Evolutionary conservation across 92 coral and sea anemone genomes (phyloP).

Genomic region (Ricordea florida): DNA sequence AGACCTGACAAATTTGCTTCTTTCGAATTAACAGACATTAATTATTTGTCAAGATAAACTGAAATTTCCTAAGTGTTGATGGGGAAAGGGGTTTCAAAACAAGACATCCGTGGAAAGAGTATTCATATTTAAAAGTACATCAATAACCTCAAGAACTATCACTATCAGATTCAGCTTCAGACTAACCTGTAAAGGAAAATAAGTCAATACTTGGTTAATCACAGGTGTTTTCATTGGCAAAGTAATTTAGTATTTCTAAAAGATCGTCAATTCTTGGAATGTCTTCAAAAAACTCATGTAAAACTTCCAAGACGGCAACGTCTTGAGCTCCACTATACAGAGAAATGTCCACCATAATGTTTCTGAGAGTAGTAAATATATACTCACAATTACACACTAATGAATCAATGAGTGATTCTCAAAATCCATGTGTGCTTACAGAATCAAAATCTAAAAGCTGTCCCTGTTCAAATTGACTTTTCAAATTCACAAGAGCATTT

Average conservation of each 20-base stretch:
- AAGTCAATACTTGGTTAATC: background rate
- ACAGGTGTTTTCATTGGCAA: background rate
- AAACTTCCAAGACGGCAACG: background rate
- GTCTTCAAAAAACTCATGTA: background rate
- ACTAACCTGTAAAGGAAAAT: background rate
- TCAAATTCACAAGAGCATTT: conserved; percentile 13
- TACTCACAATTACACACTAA: background rate
- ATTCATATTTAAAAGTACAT: too few species aligned
- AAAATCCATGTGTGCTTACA: conserved; percentile 39
- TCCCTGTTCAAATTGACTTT: background rate
- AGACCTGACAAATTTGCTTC: too few species aligned
- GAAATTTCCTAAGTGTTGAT: too few species aligned
- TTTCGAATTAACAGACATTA: too few species aligned
- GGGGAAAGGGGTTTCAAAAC: too few species aligned
- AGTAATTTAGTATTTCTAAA: background rate
- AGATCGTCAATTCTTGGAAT: background rate
- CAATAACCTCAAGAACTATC: too few species aligned
- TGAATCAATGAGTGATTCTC: conserved; percentile 11
- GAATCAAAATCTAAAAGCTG: background rate
- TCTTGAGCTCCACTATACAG: background rate
- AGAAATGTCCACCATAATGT: background rate
- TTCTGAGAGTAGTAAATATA: background rate
- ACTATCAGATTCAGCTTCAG: too few species aligned
- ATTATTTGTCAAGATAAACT: too few species aligned
- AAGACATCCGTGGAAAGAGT: too few species aligned